A percentile compares a stretch with the other conserved stretches of the same genome.
Evolutionary conservation across 2,113 vertebrate genomes (phyloP).

Genomic region (Apus apus): DNA sequence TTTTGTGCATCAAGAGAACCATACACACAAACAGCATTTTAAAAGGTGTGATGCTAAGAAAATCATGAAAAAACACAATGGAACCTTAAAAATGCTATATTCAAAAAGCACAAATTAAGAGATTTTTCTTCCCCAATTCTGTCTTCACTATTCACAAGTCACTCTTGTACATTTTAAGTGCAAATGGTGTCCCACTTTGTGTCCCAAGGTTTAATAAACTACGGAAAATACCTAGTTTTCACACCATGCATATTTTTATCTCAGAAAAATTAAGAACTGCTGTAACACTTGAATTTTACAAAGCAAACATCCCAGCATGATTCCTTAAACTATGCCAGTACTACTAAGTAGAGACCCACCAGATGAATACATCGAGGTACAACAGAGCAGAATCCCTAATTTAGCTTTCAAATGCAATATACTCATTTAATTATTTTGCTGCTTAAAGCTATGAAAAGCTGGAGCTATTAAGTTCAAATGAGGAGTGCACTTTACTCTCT

Average conservation of each 20-base stretch:
- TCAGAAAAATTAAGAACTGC: not conserved
- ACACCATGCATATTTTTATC: not conserved
- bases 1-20: slow-evolving; percentile 2
- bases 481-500: not conserved
- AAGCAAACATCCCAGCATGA: not conserved
- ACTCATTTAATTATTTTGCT: not conserved
- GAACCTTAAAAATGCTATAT: not conserved
- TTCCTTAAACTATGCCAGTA: not conserved
- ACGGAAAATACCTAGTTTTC: not conserved
- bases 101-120: not conserved
- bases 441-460: not conserved
- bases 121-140: not conserved
- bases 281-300: not conserved
- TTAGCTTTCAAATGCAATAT: not conserved
- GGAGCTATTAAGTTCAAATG: not conserved
- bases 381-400: not conserved
- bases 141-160: not conserved
- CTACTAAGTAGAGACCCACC: not conserved
- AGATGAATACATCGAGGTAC: not conserved
- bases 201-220: not conserved
- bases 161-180: not conserved
- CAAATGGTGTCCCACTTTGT: not conserved
- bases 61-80: not conserved
- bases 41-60: not conserved
- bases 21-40: not conserved